Conservation (phyloP, 2,797 vertebrate species). For the Parambassis ranga region DNA sequence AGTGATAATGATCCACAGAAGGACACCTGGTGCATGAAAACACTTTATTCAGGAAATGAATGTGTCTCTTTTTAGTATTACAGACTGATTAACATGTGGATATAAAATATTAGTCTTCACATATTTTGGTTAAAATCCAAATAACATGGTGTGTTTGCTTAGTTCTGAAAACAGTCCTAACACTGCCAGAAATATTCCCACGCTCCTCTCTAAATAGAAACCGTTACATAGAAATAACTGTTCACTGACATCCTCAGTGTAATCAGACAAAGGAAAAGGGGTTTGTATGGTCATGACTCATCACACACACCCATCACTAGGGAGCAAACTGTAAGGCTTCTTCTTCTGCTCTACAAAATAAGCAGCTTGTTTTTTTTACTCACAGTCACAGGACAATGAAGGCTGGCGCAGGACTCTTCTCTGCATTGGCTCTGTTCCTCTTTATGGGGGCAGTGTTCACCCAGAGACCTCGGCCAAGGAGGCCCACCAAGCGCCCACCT, state of each 20-base stretch:
- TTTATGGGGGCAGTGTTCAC: slow-evolving; percentile 81
- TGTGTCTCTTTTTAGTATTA: too few species aligned
- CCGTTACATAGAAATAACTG: neutral
- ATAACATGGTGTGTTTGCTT: too few species aligned
- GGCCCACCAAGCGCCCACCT: slow-evolving; percentile 66
- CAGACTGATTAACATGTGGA: too few species aligned
- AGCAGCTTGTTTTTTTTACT: neutral
- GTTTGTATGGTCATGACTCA: neutral
- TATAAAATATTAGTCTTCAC: too few species aligned
- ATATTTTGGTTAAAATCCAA: too few species aligned
- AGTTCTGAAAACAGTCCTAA: neutral
- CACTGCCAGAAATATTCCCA: neutral
- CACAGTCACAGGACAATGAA: slow-evolving; percentile 84
- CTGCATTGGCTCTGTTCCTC: slow-evolving; percentile 83
- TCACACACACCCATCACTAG: neutral
- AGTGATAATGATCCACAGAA: too few species aligned
- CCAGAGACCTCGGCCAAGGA: slow-evolving; percentile 72
- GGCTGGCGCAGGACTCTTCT: slow-evolving; percentile 81
- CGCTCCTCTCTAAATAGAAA: neutral
- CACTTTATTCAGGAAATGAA: too few species aligned
- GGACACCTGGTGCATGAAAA: too few species aligned
- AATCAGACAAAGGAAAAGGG: neutral
- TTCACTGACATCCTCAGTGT: neutral
- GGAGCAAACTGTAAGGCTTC: neutral
- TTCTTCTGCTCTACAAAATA: neutral